Conservation (phyloP, 2,797 vertebrate genomes). For the Molothrus ater region DNA sequence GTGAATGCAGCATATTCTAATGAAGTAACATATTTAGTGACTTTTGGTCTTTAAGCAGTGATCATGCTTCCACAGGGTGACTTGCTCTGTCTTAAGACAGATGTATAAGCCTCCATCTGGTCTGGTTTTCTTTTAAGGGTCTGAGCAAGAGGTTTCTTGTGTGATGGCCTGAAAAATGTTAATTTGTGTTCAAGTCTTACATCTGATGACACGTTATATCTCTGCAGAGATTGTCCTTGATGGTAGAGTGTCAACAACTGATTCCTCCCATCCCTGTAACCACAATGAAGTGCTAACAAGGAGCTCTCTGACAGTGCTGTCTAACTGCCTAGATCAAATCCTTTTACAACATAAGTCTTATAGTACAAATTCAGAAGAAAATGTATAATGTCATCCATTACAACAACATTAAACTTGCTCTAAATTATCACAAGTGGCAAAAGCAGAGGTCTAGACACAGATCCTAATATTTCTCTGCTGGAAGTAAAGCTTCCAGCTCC, state of each 20-base stretch:
- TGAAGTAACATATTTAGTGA: neutral
- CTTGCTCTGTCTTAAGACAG: neutral
- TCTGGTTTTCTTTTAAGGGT: neutral
- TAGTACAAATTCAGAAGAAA: neutral
- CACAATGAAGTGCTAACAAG: neutral
- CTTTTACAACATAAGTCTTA: neutral
- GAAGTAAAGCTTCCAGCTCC: neutral
- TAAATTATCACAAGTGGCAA: neutral
- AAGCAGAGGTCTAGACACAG: neutral
- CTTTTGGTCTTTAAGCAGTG: neutral
- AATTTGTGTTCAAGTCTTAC: neutral
- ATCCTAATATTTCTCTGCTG: neutral
- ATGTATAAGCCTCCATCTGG: neutral
- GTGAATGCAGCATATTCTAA: neutral
- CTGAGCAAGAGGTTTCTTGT: neutral
- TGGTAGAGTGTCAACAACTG: neutral
- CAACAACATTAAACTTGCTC: neutral
- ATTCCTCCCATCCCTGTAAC: neutral
- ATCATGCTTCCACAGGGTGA: fast-evolving
- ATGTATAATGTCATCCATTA: neutral
- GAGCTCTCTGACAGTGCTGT: neutral
- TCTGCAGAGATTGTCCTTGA: neutral
- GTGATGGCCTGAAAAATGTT: neutral
- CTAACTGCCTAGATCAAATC: neutral
- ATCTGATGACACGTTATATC: fast-evolving